A percentile compares a stretch with the other conserved stretches of the same genome.
Conservation (phyloP, 2,888 invertebrate species). For the Disparrhopalites patrizii region DNA sequence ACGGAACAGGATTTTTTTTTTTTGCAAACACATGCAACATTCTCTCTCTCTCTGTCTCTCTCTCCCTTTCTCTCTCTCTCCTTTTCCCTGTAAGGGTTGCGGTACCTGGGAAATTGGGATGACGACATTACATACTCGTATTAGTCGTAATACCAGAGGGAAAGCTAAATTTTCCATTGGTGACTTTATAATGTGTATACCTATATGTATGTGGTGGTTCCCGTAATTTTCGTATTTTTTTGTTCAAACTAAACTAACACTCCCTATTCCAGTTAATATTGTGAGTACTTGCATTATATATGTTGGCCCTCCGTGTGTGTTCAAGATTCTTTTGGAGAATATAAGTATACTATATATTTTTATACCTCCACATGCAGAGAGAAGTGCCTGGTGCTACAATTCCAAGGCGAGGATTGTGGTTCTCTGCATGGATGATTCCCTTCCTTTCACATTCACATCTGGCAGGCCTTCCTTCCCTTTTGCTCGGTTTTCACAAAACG, state of each 20-base stretch:
- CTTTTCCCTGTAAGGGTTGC: too few species aligned
- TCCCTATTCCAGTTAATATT: too few species aligned
- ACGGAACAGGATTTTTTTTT: too few species aligned
- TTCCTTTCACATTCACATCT: conserved; percentile 39
- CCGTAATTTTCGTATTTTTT: too few species aligned
- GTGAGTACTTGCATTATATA: not conserved
- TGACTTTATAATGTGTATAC: not conserved
- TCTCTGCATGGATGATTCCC: conserved; percentile 35
- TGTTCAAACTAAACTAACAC: too few species aligned
- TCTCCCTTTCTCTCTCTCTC: too few species aligned
- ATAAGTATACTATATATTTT: conserved; percentile 5
- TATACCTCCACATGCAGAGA: not conserved
- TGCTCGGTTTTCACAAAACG: conserved; percentile 31
- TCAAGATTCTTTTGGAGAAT: not conserved
- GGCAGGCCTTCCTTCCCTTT: conserved; percentile 36
- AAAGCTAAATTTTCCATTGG: conserved; percentile 1
- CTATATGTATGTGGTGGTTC: not conserved
- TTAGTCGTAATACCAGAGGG: not conserved
- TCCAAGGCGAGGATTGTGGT: conserved; percentile 28
- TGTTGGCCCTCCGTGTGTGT: not conserved
- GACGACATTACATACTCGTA: conserved; percentile 1
- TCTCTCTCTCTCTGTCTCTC: too few species aligned
- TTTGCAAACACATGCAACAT: too few species aligned
- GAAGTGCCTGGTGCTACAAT: conserved; percentile 4
- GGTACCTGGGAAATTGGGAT: too few species aligned